phyloP scores from a whole-genome alignment of 2,113 vertebrate genomes.

The Cyprinus carpio region DNA sequence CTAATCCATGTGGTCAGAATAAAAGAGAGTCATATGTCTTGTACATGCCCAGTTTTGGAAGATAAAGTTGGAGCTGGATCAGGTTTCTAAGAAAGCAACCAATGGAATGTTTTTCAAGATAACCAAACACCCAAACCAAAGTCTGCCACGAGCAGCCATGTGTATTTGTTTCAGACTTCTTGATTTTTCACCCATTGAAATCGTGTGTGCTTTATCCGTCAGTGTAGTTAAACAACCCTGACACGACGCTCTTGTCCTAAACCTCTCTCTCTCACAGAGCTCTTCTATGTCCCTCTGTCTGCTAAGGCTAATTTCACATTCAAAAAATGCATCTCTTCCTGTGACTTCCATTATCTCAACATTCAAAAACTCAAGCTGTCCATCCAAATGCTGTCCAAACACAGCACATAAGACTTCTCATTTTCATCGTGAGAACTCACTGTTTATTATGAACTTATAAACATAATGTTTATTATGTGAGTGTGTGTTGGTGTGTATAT shows the following conservation, averaged over 20 bases:
- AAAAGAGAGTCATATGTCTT: background rate
- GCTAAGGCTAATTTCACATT: background rate
- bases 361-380: constrained; percentile 4
- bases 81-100: constrained; percentile 54
- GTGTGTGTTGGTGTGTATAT: background rate
- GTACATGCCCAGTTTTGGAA: constrained; percentile 34
- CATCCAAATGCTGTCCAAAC: constrained; percentile 4
- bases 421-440: constrained; percentile 7
- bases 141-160: background rate
- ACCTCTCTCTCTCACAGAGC: background rate
- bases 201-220: constrained; percentile 32
- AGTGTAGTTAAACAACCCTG: constrained; percentile 55
- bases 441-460: background rate
- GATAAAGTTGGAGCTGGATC: constrained; percentile 41
- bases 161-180: constrained; percentile 43
- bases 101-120: constrained; percentile 60
- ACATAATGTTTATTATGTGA: too few relatives aligned
- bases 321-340: constrained; percentile 13
- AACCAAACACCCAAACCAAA: constrained; percentile 55
- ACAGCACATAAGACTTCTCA: background rate
- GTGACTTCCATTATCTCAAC: constrained; percentile 40
- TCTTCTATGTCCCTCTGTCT: constrained; percentile 12
- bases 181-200: constrained; percentile 47
- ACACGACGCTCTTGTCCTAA: constrained; percentile 35
- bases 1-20: background rate